phyloP scores from a whole-genome alignment of 2,888 invertebrate genomes.

The Drosophila helvetica region DNA sequence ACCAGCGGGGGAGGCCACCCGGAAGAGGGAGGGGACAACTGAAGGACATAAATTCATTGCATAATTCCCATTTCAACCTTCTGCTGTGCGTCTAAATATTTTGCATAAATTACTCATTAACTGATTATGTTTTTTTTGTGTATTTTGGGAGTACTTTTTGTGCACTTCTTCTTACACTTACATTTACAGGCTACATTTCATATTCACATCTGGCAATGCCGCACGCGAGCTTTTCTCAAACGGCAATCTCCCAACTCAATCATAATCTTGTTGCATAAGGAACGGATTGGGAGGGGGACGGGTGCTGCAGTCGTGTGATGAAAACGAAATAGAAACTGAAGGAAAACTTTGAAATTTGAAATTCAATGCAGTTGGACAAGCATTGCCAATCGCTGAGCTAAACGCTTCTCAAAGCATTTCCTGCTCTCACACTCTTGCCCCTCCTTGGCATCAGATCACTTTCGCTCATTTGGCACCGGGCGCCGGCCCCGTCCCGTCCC shows the following conservation, averaged over 20 bases:
- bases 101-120: conserved; percentile 55
- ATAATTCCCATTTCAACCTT: conserved; percentile 55
- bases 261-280: conserved; percentile 39
- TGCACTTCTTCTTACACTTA: not conserved
- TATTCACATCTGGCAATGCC: not conserved
- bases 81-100: conserved; percentile 26
- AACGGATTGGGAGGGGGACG: too few species aligned
- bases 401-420: conserved; percentile 54
- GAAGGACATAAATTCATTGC: conserved; percentile 68
- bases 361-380: conserved; percentile 57
- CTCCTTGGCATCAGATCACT: conserved; percentile 39
- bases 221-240: not conserved
- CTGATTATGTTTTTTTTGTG: conserved; percentile 34
- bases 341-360: conserved; percentile 28
- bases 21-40: not conserved
- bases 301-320: not conserved
- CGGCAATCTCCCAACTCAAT: conserved; percentile 29
- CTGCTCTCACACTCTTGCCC: conserved; percentile 41
- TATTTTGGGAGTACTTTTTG: not conserved
- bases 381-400: conserved; percentile 66
- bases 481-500: too few species aligned
- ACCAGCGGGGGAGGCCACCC: not conserved
- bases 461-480: conserved; percentile 55
- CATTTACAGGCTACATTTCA: not conserved
- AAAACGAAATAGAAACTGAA: not conserved